Evolutionary conservation across 1,140 invertebrate genomes (phyloP).

Genomic region (Delia radicum): DNA sequence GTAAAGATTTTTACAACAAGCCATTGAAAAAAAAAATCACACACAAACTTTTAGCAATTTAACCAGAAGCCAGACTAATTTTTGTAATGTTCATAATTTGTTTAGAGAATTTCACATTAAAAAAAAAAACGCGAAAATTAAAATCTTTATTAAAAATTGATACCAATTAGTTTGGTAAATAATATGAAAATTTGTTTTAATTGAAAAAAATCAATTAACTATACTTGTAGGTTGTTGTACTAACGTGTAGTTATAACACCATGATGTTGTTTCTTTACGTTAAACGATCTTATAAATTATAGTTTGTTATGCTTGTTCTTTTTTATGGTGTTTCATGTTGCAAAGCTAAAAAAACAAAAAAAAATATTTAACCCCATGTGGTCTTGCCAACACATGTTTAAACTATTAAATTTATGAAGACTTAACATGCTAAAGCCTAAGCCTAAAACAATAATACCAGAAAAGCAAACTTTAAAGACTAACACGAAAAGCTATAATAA

Average conservation of each 20-base stretch:
- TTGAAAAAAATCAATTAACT: background rate
- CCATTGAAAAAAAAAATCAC: background rate
- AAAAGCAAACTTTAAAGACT: background rate
- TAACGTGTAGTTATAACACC: no score
- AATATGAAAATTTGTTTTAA: background rate
- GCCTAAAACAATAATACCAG: background rate
- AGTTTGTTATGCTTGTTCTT: no score
- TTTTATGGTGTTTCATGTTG: background rate
- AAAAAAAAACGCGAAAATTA: background rate
- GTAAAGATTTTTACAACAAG: background rate
- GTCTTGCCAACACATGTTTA: constrained; percentile 7
- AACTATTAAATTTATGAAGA: constrained; percentile 16
- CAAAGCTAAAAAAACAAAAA: background rate
- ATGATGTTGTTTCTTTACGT: no score
- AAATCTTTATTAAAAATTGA: background rate
- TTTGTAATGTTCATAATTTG: background rate
- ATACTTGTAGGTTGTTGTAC: no score
- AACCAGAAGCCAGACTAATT: background rate
- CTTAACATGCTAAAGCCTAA: background rate
- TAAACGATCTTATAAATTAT: background rate
- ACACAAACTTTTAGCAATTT: background rate
- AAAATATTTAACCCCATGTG: constrained; percentile 12
- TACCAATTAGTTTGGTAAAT: background rate
- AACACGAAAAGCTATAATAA: no score
- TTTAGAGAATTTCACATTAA: background rate